Percentiles rank a stretch among this genome's conserved stretches.
Evolutionary conservation across 2,113 vertebrate species (phyloP).

Genomic region (Pitta sordida): DNA sequence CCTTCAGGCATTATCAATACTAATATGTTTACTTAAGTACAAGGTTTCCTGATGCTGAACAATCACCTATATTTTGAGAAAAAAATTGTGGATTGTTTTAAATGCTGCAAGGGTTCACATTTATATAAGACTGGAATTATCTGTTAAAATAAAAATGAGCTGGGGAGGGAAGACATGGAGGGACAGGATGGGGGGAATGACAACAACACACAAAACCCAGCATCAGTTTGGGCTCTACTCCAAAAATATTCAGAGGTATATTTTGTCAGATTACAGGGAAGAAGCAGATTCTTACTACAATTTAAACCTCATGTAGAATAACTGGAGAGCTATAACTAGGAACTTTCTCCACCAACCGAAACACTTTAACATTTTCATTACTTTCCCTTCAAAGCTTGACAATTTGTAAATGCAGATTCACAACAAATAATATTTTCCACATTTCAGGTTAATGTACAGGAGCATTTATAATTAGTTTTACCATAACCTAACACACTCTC

Average conservation of each 20-base stretch:
- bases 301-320: neutral
- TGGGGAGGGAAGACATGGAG: fast-evolving
- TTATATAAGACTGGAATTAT: neutral
- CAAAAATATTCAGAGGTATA: neutral
- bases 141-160: neutral
- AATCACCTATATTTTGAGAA: neutral
- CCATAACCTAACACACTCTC: neutral
- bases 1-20: neutral
- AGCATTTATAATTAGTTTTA: neutral
- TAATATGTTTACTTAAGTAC: neutral
- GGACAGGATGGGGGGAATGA: neutral
- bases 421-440: neutral
- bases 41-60: neutral
- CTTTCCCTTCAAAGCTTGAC: neutral
- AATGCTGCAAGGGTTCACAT: neutral
- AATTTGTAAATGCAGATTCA: neutral
- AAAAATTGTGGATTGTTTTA: neutral
- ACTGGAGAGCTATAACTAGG: neutral
- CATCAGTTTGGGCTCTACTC: neutral
- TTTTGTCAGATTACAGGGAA: neutral
- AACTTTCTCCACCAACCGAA: neutral
- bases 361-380: neutral
- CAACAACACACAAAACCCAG: neutral
- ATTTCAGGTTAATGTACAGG: neutral
- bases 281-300: neutral